phyloP scores from a whole-genome alignment of 2,113 vertebrate genomes.

The Isurus oxyrinchus region DNA sequence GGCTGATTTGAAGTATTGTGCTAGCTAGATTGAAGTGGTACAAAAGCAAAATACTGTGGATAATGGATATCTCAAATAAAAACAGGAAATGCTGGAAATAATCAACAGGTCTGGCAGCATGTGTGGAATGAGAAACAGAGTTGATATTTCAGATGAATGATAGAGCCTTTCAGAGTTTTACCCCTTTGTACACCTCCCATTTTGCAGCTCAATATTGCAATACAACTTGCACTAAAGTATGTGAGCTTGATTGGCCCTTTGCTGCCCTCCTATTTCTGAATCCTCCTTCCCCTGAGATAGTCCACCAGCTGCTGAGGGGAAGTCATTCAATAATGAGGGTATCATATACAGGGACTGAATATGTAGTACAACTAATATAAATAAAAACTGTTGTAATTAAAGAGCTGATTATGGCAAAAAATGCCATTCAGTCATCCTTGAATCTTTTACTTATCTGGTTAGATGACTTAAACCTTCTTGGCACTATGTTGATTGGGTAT shows the following conservation, averaged over 20 bases:
- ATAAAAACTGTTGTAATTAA: background rate
- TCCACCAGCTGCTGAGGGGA: background rate
- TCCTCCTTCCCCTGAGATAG: background rate
- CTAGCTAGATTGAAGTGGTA: too few species aligned
- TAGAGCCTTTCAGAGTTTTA: background rate
- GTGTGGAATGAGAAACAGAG: background rate
- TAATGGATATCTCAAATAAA: too few species aligned
- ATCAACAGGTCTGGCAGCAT: too few species aligned
- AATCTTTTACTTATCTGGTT: background rate
- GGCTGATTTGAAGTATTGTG: background rate
- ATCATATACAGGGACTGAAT: background rate
- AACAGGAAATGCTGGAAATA: too few species aligned
- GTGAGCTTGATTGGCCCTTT: background rate
- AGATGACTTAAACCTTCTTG: background rate
- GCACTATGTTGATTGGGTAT: background rate
- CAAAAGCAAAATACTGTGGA: too few species aligned
- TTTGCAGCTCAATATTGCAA: background rate
- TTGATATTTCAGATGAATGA: background rate
- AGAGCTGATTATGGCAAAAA: background rate
- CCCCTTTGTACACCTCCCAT: background rate
- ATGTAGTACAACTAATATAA: background rate
- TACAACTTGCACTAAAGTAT: background rate
- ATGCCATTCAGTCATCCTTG: background rate
- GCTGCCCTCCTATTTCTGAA: background rate
- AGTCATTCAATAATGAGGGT: background rate